phyloP scores from a whole-genome alignment of 1,140 invertebrate genomes.

The Drosophila trapezifrons region DNA sequence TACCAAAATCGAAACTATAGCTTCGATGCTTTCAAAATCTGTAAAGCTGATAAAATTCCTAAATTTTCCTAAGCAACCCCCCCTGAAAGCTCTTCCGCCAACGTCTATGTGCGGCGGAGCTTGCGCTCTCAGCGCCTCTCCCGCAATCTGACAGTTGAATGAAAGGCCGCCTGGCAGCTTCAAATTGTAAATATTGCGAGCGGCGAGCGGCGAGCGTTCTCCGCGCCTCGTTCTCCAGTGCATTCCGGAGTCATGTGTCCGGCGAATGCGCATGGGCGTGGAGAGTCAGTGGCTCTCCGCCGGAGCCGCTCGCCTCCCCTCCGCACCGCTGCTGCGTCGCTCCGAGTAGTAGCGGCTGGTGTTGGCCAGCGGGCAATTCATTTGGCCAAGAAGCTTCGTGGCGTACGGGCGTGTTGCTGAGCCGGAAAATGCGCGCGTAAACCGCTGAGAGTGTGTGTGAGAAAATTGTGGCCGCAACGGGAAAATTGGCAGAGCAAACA shows the following conservation, averaged over 20 bases:
- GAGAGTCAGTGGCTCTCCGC: conserved; percentile 11
- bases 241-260: conserved; percentile 24
- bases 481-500: conserved; percentile 51
- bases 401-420: conserved; percentile 74
- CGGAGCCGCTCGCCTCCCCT: conserved; percentile 4
- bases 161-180: conserved; percentile 57
- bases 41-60: too few relatives aligned
- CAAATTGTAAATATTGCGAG: conserved; percentile 72
- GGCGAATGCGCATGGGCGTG: conserved; percentile 40
- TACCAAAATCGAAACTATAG: too few relatives aligned
- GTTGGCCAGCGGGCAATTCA: conserved; percentile 75
- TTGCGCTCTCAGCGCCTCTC: conserved; percentile 28
- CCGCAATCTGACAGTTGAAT: conserved; percentile 55
- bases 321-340: conserved; percentile 17
- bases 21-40: too few relatives aligned
- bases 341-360: conserved; percentile 24
- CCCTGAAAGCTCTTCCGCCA: conserved; percentile 1
- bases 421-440: conserved; percentile 79
- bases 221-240: conserved; percentile 4
- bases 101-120: not conserved
- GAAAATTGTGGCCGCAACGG: conserved; percentile 46
- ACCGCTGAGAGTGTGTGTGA: conserved; percentile 48
- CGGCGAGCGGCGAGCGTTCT: conserved; percentile 1
- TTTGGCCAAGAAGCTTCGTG: conserved; percentile 78
- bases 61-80: not conserved